Evolutionary conservation across 2,888 invertebrate species (phyloP).

Genomic region (Oxyscelio sp.): DNA sequence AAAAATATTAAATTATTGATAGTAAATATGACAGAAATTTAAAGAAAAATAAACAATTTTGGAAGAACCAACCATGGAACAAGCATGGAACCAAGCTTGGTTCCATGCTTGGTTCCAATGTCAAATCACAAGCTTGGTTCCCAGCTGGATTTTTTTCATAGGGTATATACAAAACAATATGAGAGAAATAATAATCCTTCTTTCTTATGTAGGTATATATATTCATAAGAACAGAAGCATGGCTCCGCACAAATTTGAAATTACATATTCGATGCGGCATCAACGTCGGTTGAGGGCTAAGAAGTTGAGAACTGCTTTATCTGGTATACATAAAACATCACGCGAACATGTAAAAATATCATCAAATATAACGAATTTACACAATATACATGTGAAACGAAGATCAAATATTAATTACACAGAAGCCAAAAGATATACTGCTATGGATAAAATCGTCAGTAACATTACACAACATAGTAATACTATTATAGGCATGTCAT

Average conservation of each 20-base stretch:
- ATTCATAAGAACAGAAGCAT: no score
- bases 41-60: no score
- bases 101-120: no score
- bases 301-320: neutral
- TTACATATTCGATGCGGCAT: neutral
- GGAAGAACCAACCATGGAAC: no score
- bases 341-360: neutral
- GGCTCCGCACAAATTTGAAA: neutral
- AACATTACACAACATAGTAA: neutral
- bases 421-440: neutral
- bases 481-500: neutral
- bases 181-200: no score
- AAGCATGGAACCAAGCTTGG: no score
- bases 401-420: neutral
- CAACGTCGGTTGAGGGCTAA: conserved; percentile 8
- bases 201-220: no score
- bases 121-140: no score
- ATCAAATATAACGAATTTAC: neutral
- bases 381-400: neutral
- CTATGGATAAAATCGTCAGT: neutral
- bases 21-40: no score
- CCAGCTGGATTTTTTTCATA: no score
- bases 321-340: neutral
- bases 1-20: no score
- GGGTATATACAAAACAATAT: no score